These are phyloP conservation scores for Pachliopta kotzebuea DNA, from an alignment of 2,888 invertebrate genomes.

Conservation along the genomic window DNA sequence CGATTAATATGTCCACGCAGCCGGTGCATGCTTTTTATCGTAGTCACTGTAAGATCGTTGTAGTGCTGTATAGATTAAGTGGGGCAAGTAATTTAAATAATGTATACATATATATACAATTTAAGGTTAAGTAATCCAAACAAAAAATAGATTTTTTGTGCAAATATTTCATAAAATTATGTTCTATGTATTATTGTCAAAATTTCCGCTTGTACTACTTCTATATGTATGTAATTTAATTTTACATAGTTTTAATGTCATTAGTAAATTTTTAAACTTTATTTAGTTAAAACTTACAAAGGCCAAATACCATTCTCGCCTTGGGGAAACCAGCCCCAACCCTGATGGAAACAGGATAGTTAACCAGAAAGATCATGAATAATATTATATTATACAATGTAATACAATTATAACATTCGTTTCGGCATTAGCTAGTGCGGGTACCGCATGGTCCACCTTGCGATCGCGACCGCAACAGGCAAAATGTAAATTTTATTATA, in stretches of 20 bases:
- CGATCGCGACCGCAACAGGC: too few relatives aligned
- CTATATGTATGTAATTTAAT: too few relatives aligned
- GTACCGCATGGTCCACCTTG: too few relatives aligned
- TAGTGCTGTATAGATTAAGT: neutral
- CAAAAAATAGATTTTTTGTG: too few relatives aligned
- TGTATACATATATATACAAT: neutral
- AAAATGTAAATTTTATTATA: too few relatives aligned
- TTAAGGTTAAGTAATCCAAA: too few relatives aligned
- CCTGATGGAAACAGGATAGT: constrained; percentile 2
- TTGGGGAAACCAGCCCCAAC: constrained; percentile 7
- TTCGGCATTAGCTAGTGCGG: too few relatives aligned
- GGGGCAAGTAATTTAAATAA: constrained; percentile 1
- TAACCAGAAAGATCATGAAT: constrained; percentile 1
- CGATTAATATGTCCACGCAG: constrained; percentile 26
- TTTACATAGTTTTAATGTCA: too few relatives aligned
- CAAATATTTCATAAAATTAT: too few relatives aligned
- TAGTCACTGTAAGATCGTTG: constrained; percentile 10
- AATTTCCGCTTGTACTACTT: too few relatives aligned
- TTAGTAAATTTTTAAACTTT: neutral
- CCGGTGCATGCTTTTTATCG: constrained; percentile 24
- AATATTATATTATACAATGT: neutral
- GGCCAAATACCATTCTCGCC: neutral
- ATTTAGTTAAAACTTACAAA: neutral
- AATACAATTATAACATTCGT: too few relatives aligned
- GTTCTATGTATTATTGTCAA: too few relatives aligned